phyloP scores from a whole-genome alignment of 1,140 invertebrate species.

The Ceratosolen fusciceps region DNA sequence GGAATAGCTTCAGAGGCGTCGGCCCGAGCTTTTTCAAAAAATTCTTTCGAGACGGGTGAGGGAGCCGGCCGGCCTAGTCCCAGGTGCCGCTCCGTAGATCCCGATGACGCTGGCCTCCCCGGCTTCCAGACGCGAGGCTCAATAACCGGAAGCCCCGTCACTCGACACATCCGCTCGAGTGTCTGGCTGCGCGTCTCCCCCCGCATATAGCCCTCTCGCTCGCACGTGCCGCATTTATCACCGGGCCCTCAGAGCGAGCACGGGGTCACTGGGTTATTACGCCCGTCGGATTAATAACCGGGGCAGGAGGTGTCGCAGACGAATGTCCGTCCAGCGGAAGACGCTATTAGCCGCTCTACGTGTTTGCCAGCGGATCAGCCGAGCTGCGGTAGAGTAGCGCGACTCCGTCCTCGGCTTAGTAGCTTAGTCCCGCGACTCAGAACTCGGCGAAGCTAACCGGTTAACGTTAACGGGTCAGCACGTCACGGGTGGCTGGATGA shows the following conservation, averaged over 20 bases:
- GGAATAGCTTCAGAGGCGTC: not conserved
- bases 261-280: conserved; percentile 41
- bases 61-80: conserved; percentile 37
- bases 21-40: not conserved
- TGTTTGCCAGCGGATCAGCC: no score
- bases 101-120: conserved; percentile 24
- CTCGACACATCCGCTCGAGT: conserved; percentile 65
- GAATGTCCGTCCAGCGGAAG: not conserved
- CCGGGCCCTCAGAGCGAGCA: no score
- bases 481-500: no score
- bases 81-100: conserved; percentile 44
- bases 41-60: no score
- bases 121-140: conserved; percentile 63
- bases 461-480: no score
- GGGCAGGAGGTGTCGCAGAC: not conserved
- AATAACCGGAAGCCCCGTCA: conserved; percentile 66
- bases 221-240: conserved; percentile 19
- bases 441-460: no score
- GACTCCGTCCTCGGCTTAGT: no score
- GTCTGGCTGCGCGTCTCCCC: conserved; percentile 54
- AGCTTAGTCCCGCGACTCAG: no score
- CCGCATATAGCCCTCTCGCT: conserved; percentile 59
- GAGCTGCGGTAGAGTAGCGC: no score
- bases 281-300: no score
- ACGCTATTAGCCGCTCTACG: not conserved